Conservation (phyloP, 2,888 invertebrate genomes). For the Eupithecia centaureata region DNA sequence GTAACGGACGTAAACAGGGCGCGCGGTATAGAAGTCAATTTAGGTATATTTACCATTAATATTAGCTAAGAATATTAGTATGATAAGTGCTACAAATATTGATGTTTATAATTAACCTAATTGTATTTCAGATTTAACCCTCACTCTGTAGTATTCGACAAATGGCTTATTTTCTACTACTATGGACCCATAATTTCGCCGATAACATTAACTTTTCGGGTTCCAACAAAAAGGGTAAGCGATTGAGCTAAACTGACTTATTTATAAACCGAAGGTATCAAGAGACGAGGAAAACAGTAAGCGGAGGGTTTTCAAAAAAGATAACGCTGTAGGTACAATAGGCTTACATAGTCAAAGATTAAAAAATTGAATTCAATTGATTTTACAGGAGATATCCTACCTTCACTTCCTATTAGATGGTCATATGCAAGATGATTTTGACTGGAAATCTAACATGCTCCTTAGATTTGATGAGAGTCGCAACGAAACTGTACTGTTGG, state of each 20-base stretch:
- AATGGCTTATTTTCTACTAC: constrained; percentile 1
- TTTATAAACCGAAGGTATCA: too few species aligned
- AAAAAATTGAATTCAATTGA: background rate
- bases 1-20: too few species aligned
- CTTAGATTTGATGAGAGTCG: constrained; percentile 48
- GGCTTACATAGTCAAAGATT: background rate
- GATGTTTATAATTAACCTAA: background rate
- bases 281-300: too few species aligned
- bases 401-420: constrained; percentile 53
- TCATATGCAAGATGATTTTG: constrained; percentile 50
- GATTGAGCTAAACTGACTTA: constrained; percentile 7
- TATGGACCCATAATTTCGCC: background rate
- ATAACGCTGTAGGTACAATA: too few species aligned
- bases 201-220: constrained; percentile 40
- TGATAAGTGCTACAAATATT: too few species aligned
- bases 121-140: background rate
- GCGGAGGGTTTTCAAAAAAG: too few species aligned
- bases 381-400: constrained; percentile 45
- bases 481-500: constrained; percentile 51
- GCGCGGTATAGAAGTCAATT: too few species aligned
- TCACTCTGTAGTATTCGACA: background rate
- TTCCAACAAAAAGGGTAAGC: constrained; percentile 56
- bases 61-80: too few species aligned
- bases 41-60: too few species aligned
- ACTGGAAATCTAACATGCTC: constrained; percentile 58